Conservation (phyloP, 2,113 vertebrate species). For the Cryptotis parvus region DNA sequence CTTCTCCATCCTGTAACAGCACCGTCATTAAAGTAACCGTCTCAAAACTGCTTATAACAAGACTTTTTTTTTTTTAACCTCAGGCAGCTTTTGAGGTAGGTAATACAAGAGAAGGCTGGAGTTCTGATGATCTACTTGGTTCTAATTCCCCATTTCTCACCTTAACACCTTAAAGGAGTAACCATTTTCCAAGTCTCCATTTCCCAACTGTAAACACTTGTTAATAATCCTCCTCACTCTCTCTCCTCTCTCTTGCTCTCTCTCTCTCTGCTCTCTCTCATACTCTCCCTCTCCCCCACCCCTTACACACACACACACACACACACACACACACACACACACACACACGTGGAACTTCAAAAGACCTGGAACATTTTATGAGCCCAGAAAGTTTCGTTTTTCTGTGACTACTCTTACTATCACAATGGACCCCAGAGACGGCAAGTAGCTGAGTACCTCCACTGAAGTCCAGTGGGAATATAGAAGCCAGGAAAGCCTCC, state of each 20-base stretch:
- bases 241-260: no score
- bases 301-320: not conserved
- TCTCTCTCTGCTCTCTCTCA: no score
- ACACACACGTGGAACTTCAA: not conserved
- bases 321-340: not conserved
- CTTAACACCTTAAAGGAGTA: not conserved
- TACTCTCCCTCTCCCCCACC: no score
- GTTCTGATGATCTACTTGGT: not conserved
- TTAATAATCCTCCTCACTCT: no score
- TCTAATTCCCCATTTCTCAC: not conserved
- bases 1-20: not conserved
- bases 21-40: not conserved
- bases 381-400: not conserved
- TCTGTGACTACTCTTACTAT: not conserved
- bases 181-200: not conserved
- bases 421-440: not conserved
- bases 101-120: not conserved
- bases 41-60: not conserved
- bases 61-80: no score
- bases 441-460: not conserved
- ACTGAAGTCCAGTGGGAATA: not conserved
- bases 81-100: not conserved
- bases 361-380: not conserved
- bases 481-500: not conserved
- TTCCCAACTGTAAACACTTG: not conserved